Base-by-base conservation (phyloP, 2,888 invertebrate species). In the Hirtodrosophila duncani region DNA sequence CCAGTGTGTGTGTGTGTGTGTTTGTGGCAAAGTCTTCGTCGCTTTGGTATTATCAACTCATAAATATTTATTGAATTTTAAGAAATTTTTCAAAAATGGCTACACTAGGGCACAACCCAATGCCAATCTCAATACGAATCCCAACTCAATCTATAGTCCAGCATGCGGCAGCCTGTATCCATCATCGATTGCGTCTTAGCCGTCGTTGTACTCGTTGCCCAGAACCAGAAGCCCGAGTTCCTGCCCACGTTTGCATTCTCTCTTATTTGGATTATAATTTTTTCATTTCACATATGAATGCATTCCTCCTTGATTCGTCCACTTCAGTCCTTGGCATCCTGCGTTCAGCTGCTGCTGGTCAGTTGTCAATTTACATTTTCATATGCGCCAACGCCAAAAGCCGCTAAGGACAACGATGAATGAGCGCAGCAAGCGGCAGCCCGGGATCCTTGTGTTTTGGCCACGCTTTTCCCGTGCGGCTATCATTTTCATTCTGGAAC, bases 1-100 rank as follows among this genome's bases (percentile, higher is more conserved):
- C n/a, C n/a, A n/a, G 34, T 26, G 39, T 48, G 41, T 39, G 21
- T 30, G 29, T 37, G 24, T 43, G 36, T 21, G 34, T 16, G 33
- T 30, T 31, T 41, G 27, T 36, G 30, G n/a, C n/a, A n/a, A n/a
- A n/a, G n/a, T n/a, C n/a, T 34, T 27, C 37, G 29, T 43, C 58
- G 36, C 67, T 67, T 74, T 38, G 60, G 81, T 77, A 83, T 83
- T 79, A 82, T 70, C 69, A 78, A 67, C 83, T 83, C 84, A 83
- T 83, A 83, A 83, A 83, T 83, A 83, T 83, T 83, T 83, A 83
- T 83, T 83, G 83, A 83, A 83, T 83, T 83, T 83, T 83, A 83
- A 83, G 80, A 81, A 81, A 71, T 81, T 82, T n/a, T 72, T 70
- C 59, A 66, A 70, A 83, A 69, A 55, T 45, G 24, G 53, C 50